Evolutionary conservation across 1,140 invertebrate genomes (phyloP), one percentile per base, ranked within the genome.

Genomic region (Panulirus ornatus): DNA sequence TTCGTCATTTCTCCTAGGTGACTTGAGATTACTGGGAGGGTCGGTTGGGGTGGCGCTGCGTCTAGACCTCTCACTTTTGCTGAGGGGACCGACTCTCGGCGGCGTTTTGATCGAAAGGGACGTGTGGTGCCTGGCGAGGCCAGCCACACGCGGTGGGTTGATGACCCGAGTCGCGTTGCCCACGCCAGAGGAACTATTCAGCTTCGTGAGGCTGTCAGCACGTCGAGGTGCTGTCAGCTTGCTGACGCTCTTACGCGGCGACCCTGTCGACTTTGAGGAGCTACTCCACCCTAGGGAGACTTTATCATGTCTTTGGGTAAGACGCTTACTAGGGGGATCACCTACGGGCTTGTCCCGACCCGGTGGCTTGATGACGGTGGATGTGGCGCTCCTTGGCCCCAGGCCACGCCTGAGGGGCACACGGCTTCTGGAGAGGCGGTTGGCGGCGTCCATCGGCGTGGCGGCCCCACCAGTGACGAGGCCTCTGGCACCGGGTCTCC

Each of bases 121-220:
- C 19, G 82, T 84, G 36, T 73, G 71, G 38, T 71, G 63, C 44
- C 82, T 84, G n/a, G 66, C 14, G 40, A 84, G 63, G 19, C 51
- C 38, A 40, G 22, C n/a, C 1, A 34, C 36, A 27, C 66, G 82
- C 2, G 51, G 58, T 6, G 38, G 8, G 38, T n/a, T 40, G 40
- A 14, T 71, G 27, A 71, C n/a, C 36, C 30, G 63, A 27, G 54
- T 19, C 30, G 51, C 22, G 36, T 34, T 83, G 54, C 42, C 51
- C 38, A 51, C 27, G 9, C 42, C 34, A 16, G 76, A 16, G 8
- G 44, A 34, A 51, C 14, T 47, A 30, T 36, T 27, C 34, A 79
- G 34, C 38, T 22, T 79, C 8, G n/a, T 30, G 34, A 79, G 27
- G 42, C n/a, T 79, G 14, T 79, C 76, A 51, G 42, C n/a, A 47